Percentiles rank a stretch among this genome's conserved stretches.
These are phyloP conservation scores for Platyrinchus mystaceus DNA, from an alignment of 2,797 vertebrate species.

Conservation along the genomic window DNA sequence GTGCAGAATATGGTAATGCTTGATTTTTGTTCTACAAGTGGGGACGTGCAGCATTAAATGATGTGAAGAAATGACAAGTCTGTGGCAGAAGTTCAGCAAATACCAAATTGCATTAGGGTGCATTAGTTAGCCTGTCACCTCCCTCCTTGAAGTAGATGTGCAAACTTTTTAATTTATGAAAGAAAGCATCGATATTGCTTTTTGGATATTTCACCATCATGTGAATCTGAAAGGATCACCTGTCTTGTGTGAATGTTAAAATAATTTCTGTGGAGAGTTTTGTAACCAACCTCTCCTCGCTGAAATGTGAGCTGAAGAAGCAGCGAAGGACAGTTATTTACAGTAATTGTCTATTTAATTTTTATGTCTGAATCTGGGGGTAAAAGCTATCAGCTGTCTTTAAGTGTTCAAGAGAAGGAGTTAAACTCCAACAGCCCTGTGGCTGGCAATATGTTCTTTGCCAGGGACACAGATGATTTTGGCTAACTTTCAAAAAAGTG, in stretches of 20 bases:
- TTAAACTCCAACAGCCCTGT: background rate
- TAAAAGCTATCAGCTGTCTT: background rate
- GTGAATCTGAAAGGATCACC: background rate
- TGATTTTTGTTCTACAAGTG: background rate
- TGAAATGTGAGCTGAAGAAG: background rate
- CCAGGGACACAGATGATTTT: background rate
- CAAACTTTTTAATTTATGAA: background rate
- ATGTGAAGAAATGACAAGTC: background rate
- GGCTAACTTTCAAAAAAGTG: background rate
- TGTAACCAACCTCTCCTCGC: background rate
- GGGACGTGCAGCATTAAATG: background rate
- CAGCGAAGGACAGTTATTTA: background rate
- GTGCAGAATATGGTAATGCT: background rate
- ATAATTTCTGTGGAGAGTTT: background rate
- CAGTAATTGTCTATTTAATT: background rate
- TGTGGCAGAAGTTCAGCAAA: background rate
- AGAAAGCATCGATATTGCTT: background rate
- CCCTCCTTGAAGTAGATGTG: background rate
- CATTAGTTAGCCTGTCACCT: background rate
- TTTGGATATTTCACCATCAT: rapidly evolving
- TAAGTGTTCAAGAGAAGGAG: background rate
- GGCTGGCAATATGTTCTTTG: background rate
- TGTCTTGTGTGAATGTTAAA: background rate
- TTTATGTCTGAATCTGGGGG: background rate
- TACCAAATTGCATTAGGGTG: background rate